Percentiles rank a stretch among this genome's conserved stretches.
Conservation (phyloP, 2,113 vertebrate species). For the Paracanthobrama guichenoti region DNA sequence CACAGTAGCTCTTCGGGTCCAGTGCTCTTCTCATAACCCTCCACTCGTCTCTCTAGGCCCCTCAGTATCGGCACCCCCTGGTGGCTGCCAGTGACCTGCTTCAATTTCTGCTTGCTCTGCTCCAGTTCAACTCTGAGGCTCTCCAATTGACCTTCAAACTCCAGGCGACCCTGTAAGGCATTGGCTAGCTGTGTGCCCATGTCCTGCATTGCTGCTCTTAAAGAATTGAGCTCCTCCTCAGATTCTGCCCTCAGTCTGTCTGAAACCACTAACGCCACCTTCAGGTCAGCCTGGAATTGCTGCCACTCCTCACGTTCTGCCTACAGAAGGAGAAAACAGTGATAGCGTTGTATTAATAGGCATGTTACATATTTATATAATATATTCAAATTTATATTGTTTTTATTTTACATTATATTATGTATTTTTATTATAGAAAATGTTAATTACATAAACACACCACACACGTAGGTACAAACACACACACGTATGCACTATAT, state of each 20-base stretch:
- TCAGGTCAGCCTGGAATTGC: conserved; percentile 82
- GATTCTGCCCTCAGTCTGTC: conserved; percentile 77
- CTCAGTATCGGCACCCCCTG: conserved; percentile 57
- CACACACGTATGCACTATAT: too few relatives aligned
- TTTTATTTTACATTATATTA: too few relatives aligned
- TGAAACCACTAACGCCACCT: conserved; percentile 80
- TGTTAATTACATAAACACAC: too few relatives aligned
- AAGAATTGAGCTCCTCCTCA: conserved; percentile 70
- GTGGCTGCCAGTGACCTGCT: conserved; percentile 35
- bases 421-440: too few relatives aligned
- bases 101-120: conserved; percentile 58
- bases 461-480: too few relatives aligned
- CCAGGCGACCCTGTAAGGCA: conserved; percentile 65
- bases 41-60: conserved; percentile 62
- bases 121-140: conserved; percentile 65
- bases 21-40: conserved; percentile 67
- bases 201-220: conserved; percentile 65
- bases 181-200: conserved; percentile 66
- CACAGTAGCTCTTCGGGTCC: conserved; percentile 61
- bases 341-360: not conserved
- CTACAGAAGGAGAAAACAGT: conserved; percentile 58
- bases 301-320: conserved; percentile 76
- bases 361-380: not conserved
- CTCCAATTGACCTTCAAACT: conserved; percentile 66
- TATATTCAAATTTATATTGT: too few relatives aligned